Base-by-base conservation (phyloP, 2,888 invertebrate genomes). In the Rhamnusium bicolor region DNA sequence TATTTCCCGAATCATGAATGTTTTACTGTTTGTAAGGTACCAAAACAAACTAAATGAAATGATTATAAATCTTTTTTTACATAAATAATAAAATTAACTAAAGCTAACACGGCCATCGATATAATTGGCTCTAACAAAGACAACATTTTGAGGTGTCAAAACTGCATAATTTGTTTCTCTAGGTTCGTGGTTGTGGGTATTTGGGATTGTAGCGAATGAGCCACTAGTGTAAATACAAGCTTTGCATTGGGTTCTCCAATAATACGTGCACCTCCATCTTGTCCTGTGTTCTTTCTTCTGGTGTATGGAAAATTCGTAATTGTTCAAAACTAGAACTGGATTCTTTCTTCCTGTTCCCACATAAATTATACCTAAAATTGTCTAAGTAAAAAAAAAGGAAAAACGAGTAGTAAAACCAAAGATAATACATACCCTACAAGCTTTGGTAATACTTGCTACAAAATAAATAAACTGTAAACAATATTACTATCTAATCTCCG, bases 221-320 rank as follows among this genome's bases (percentile, higher is more conserved):
- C 29, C 69, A 49, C 19, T 12, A 8, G 69, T 60, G 27, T 69
- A 60, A 47, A 69, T 32, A 56, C 46, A 69, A 8, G 51, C 54
- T n/a, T 75, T 75, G 61, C 81, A 81, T 60, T 75, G 78, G 24
- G 79, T 79, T 60, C 75, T 77, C 56, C 73, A 76, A 67, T 82
- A 82, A 18, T 60, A 72, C 21, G 61, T 73, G 51, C 81, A 82
- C 1, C 80, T 73, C 81, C 81, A 82, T 74, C 81, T 80, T 2
- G 79, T 82, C 21, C 73, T 75, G 16, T 75, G 56, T 10, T 74
- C 47, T 29, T 71, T 69, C 66, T 76, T 80, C 10, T 61, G 69
- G 63, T 81, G 78, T 46, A 80, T 74, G n/a, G 76, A 74, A 65
- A 73, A 81, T 58, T 80, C 80, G 56, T 79, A 77, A 10, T 70